Evolutionary conservation across 2,113 vertebrate species (phyloP), one percentile per base, ranked within the genome.

Genomic region (Rattus rattus): DNA sequence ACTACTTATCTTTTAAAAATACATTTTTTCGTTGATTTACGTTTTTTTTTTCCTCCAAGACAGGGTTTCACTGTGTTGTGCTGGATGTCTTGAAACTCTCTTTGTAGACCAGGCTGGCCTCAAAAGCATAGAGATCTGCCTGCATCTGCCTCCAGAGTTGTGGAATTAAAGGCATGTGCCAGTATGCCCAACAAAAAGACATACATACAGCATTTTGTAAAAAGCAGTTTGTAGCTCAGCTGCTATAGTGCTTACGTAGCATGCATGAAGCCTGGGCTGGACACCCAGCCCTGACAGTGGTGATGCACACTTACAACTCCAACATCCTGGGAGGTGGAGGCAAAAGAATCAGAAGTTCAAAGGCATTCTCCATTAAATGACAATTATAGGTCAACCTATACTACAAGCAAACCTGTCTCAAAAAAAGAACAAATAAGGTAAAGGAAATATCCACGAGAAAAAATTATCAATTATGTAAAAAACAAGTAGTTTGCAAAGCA

Each of bases 191-290:
- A 17, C 30, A 12, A 81, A 81, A n/a, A 63, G 43, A 75, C 69
- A 75, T 56, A 69, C 11, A 84, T 56, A 69, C 11, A 84, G 3
- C 20, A 89, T 92, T 85, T 96, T 91, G 56, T 81, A 83, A n/a
- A 96, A 43, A 83, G 36, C 49, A 28, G n/a, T 75, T 75, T 39
- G n/a, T 65, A 61, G 26, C 36, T 56, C 13, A 16, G 22, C 13
- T 1, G 26, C 22, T n/a, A 14, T 11, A 61, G 22, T 84, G 22
- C 22, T 28, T 85, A 39, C 1, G 49, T 79, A 80, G 77, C 77
- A 80, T 7, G 3, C 24, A 63, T 33, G 47, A 24, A 83, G 56
- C 16, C 39, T 65, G 81, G 59, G 56, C n/a, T 39, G 24, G 49
- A 56, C 11, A 73, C 24, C 13, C 61, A 85, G 83, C 26, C 83